These are phyloP conservation scores for Hydraecia micacea DNA, from an alignment of 2,888 invertebrate genomes.

Conservation along the genomic window DNA sequence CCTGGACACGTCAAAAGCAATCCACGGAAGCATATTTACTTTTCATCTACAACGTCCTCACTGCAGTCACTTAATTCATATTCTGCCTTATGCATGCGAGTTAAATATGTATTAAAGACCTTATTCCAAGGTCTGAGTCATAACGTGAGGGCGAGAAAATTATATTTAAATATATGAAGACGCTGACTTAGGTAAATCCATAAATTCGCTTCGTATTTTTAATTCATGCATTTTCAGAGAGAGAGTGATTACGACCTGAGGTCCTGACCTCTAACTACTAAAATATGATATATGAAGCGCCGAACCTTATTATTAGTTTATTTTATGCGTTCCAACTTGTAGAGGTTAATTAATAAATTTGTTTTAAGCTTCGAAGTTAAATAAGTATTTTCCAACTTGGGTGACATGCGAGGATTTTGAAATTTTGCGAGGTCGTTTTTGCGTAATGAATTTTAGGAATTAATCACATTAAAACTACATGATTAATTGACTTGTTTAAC, in stretches of 20 bases:
- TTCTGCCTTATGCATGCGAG: conserved; percentile 33
- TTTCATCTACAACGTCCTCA: conserved; percentile 16
- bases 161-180: conserved; percentile 56
- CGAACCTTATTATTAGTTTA: conserved; percentile 13
- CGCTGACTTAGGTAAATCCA: conserved; percentile 30
- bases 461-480: not conserved
- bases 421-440: conserved; percentile 17
- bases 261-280: conserved; percentile 27
- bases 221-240: conserved; percentile 50
- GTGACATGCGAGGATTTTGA: conserved; percentile 20
- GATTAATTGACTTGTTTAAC: not conserved
- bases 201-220: conserved; percentile 46
- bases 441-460: conserved; percentile 11
- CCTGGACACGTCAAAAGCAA: conserved; percentile 22
- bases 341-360: conserved; percentile 57
- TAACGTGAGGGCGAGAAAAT: conserved; percentile 38
- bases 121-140: conserved; percentile 30
- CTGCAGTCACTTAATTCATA: conserved; percentile 49
- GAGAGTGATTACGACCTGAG: conserved; percentile 22
- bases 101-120: conserved; percentile 57
- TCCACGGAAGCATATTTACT: conserved; percentile 34
- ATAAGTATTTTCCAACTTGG: conserved; percentile 21
- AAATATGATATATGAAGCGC: conserved; percentile 48
- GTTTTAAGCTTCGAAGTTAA: conserved; percentile 39
- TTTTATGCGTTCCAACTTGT: conserved; percentile 37